Evolutionary conservation across 2,888 invertebrate species (phyloP).

Genomic region (Abrostola triplasia): DNA sequence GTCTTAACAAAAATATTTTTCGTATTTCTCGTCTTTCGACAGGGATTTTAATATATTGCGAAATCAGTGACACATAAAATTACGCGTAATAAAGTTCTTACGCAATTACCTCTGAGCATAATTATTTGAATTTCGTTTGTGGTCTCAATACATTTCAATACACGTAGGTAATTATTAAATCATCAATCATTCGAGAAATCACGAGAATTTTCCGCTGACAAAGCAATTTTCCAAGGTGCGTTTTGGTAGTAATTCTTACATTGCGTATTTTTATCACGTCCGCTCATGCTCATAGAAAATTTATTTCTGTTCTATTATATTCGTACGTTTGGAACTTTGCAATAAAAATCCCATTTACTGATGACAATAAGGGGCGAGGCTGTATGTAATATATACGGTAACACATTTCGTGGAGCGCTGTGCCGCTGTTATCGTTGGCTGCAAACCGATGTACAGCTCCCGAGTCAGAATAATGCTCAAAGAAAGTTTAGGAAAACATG

Average conservation of each 20-base stretch:
- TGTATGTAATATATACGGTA: conserved; percentile 24
- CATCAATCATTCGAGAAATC: conserved; percentile 9
- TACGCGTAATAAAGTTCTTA: conserved; percentile 30
- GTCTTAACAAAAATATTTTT: conserved; percentile 38
- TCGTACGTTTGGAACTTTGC: conserved; percentile 31
- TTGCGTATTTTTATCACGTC: conserved; percentile 29
- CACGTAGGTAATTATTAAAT: neutral
- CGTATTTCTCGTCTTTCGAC: conserved; percentile 29
- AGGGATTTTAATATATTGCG: conserved; percentile 36
- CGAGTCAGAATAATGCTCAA: conserved; percentile 14
- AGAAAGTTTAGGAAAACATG: conserved; percentile 49
- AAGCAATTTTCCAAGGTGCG: conserved; percentile 14
- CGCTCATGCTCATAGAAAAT: conserved; percentile 31
- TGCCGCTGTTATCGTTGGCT: neutral
- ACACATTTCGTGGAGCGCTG: conserved; percentile 5
- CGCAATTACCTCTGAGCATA: conserved; percentile 13
- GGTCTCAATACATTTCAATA: neutral
- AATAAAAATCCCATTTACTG: conserved; percentile 51
- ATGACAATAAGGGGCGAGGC: conserved; percentile 35
- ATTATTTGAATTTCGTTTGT: conserved; percentile 2
- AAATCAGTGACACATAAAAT: conserved; percentile 40
- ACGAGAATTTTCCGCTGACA: conserved; percentile 1
- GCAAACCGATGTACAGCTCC: conserved; percentile 1
- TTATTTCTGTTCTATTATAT: conserved; percentile 44
- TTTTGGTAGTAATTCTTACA: conserved; percentile 24